Conservation (phyloP, 2,113 vertebrate species). For the Phrynocephalus versicolor region DNA sequence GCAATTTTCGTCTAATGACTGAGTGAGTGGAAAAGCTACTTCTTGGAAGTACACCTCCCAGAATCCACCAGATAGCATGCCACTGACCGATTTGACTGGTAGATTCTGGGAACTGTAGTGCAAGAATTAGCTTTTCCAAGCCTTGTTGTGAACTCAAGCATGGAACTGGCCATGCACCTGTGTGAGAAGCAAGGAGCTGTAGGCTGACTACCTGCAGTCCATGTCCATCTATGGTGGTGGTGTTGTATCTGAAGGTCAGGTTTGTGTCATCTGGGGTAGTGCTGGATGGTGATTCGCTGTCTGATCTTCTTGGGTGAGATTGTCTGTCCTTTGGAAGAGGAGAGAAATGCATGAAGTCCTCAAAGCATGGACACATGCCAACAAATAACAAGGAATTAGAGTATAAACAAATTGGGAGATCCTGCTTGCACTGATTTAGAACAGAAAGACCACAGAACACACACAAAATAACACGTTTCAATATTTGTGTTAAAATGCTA, state of each 20-base stretch:
- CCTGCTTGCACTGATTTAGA: neutral
- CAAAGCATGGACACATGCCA: neutral
- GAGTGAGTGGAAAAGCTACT: neutral
- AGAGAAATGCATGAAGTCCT: neutral
- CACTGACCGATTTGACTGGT: no score
- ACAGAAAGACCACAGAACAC: neutral
- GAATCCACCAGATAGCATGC: no score
- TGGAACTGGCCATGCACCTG: neutral
- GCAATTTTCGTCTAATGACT: neutral
- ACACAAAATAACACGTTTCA: neutral
- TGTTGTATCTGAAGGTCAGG: slow-evolving; percentile 81
- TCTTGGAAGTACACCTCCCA: neutral
- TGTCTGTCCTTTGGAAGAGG: slow-evolving; percentile 69
- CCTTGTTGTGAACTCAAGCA: neutral
- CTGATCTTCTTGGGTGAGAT: slow-evolving; percentile 73
- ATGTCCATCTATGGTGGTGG: slow-evolving; percentile 80
- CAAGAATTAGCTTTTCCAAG: no score
- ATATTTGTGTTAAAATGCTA: neutral
- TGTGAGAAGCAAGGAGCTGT: accelerated
- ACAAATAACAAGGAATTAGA: neutral
- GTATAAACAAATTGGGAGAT: neutral
- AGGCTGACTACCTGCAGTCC: slow-evolving; percentile 78
- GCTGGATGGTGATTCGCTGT: slow-evolving; percentile 81
- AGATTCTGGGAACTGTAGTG: no score
- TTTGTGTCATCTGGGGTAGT: slow-evolving; percentile 79